phyloP scores from a whole-genome alignment of 2,888 invertebrate genomes.

The Halictus quadricinctus region DNA sequence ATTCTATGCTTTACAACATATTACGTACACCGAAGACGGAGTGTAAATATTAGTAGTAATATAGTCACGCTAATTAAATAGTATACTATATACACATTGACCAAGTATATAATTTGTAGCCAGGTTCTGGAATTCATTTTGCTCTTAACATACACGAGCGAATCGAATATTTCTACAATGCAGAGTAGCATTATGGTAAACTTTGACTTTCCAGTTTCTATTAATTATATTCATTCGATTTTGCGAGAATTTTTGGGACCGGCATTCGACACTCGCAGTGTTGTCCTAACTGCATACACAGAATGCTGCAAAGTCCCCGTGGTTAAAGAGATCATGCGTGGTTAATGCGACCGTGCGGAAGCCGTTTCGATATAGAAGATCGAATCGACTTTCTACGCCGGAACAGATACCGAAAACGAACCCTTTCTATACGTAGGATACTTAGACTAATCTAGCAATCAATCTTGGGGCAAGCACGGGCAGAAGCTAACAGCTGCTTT shows the following conservation, averaged over 20 bases:
- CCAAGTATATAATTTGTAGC: not conserved
- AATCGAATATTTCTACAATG: too few relatives aligned
- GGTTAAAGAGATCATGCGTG: constrained; percentile 10
- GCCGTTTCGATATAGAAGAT: constrained; percentile 42
- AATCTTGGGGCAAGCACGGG: constrained; percentile 76
- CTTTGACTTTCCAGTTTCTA: not conserved
- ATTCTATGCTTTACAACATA: not conserved
- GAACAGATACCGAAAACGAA: constrained; percentile 52
- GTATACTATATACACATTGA: not conserved
- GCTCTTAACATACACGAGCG: not conserved
- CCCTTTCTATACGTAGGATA: constrained; percentile 69
- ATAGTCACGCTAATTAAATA: not conserved
- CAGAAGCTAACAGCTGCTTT: constrained; percentile 78
- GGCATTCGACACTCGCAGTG: not conserved
- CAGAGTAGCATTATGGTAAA: not conserved
- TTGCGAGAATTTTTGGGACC: not conserved
- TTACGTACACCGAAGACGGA: not conserved
- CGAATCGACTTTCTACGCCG: constrained; percentile 42
- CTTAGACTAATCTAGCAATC: constrained; percentile 80
- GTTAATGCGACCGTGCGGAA: constrained; percentile 22
- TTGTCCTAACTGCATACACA: not conserved
- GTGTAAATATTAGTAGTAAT: not conserved
- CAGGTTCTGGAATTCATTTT: not conserved
- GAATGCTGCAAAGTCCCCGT: not conserved
- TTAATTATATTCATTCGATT: not conserved